Conservation (phyloP, 2,888 invertebrate genomes). For the Phytoseiulus persimilis region DNA sequence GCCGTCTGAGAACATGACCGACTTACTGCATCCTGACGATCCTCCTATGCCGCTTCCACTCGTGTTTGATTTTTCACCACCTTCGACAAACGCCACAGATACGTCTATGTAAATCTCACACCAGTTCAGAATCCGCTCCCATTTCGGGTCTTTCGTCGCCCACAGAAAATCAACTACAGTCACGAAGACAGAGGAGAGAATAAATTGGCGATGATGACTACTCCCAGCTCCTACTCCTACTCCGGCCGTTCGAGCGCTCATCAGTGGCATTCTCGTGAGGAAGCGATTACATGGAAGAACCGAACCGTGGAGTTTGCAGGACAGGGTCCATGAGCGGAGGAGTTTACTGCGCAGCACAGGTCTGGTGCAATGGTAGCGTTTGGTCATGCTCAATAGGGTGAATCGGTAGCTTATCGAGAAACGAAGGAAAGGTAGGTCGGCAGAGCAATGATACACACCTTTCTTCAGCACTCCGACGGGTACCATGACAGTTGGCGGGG, state of each 20-base stretch:
- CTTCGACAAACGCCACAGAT: constrained; percentile 40
- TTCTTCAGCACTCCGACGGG: constrained; percentile 72
- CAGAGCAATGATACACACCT: constrained; percentile 55
- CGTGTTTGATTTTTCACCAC: constrained; percentile 41
- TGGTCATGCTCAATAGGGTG: neutral
- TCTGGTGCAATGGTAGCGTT: neutral
- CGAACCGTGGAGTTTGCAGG: neutral
- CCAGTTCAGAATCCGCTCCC: neutral
- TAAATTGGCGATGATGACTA: neutral
- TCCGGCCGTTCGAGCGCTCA: neutral
- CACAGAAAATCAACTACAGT: neutral
- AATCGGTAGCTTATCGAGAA: neutral
- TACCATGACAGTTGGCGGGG: constrained; percentile 67
- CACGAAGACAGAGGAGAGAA: neutral
- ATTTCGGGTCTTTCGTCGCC: neutral
- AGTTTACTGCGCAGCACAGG: neutral
- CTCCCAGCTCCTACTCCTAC: neutral
- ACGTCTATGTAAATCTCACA: constrained; percentile 41
- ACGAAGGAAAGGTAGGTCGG: neutral
- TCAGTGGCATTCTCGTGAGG: neutral
- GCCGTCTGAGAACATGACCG: constrained; percentile 78
- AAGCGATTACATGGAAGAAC: neutral
- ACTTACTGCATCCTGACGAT: constrained; percentile 19
- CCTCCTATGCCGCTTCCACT: constrained; percentile 30
- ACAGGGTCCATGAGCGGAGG: neutral